Base-by-base conservation (phyloP, 2,888 invertebrate genomes). In the Sminthurides aquaticus region DNA sequence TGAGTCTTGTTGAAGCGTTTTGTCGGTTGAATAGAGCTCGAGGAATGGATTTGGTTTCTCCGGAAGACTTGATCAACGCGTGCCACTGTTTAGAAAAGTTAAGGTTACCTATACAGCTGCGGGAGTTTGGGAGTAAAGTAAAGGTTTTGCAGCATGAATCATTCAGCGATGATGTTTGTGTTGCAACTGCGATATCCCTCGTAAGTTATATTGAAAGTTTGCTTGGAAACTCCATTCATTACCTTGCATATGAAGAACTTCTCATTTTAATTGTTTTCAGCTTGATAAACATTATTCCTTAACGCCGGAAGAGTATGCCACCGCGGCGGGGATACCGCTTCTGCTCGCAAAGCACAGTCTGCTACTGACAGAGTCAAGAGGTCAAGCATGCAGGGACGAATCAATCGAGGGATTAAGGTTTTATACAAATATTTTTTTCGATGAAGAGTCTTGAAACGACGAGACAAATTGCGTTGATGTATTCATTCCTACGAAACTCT, bases 21-120 rank as follows among this genome's bases (percentile, higher is more conserved):
- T 98, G 98, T 79, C 84, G 98, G 74, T 88, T 98, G 1, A 99
- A 99, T 79, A 84, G 99, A 78, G 97, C 98, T 0, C 84, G 99
- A 77, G 98, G 98, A 2, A 82, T 98, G 72, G 95, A 98, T 81
- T 82, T 99, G 0, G 81, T 99, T 61, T 99, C 99, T 0, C 97
- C 98, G 0, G 98, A 98, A 79, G 99, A 99, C 83, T 83, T 98
- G 72, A 80, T 97, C 54, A 88, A 91, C 80, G 96, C 96, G 22
- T 97, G 96, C 81, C 84, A 85, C 79, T 85, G 82, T 70, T 80
- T 91, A 76, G 84, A 84, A 28, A 80, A 82, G 3, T 79, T 87
- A 67, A 82, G 79, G 73, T 84, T 89, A 61, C 88, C 90, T 2
- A 83, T 91, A 76, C 88, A 88, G 64, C 79, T 97, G 48, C 84